phyloP scores from a whole-genome alignment of 2,888 invertebrate species.

The Agriopis leucophaearia region DNA sequence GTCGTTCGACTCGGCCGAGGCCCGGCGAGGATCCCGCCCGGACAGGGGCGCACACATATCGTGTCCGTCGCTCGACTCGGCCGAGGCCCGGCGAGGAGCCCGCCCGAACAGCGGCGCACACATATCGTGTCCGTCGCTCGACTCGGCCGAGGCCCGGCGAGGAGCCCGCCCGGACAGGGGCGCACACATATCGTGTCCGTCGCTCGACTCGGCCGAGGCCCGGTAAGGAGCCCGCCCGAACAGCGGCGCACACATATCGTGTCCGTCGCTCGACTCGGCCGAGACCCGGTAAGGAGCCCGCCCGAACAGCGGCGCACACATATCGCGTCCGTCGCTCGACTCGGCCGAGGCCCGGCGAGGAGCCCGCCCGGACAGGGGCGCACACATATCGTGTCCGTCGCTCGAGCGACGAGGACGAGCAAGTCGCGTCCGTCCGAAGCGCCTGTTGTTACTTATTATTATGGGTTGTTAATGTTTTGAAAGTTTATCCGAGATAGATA shows the following conservation, averaged over 20 bases:
- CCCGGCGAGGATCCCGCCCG: no score
- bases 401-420: constrained; percentile 1
- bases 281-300: neutral
- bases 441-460: constrained; percentile 44
- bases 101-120: constrained; percentile 11
- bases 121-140: constrained; percentile 30
- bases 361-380: neutral
- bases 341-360: neutral
- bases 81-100: neutral
- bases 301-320: constrained; percentile 23
- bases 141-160: constrained; percentile 7
- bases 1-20: no score
- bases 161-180: constrained; percentile 33
- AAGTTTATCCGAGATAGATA: constrained; percentile 67
- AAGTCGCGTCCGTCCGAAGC: constrained; percentile 32
- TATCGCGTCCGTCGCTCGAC: constrained; percentile 21
- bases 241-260: constrained; percentile 34
- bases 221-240: neutral
- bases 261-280: constrained; percentile 1
- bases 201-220: no score
- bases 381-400: constrained; percentile 34
- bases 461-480: constrained; percentile 73
- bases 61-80: no score
- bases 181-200: no score
- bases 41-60: no score